Conservation (phyloP, 2,888 invertebrate genomes). For the Ceriagrion tenellum region DNA sequence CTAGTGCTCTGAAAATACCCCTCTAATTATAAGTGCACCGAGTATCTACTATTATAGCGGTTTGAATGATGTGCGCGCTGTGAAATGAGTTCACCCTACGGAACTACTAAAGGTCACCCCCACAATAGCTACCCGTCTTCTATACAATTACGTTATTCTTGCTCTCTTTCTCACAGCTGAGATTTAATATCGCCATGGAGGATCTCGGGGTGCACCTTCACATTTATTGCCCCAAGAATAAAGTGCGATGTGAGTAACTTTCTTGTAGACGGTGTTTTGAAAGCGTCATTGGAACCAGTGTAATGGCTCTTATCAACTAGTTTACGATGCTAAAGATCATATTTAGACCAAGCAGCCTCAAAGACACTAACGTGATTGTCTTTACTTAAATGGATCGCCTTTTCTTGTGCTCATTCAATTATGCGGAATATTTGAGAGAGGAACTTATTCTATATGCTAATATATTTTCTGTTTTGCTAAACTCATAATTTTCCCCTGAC, state of each 20-base stretch:
- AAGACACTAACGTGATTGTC: too few species aligned
- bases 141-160: background rate
- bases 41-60: background rate
- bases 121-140: background rate
- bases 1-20: too few species aligned
- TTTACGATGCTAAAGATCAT: background rate
- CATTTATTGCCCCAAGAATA: background rate
- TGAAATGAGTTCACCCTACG: background rate
- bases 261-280: background rate
- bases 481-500: too few species aligned
- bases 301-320: background rate
- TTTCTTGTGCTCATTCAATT: too few species aligned
- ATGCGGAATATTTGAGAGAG: too few species aligned
- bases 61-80: background rate
- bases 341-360: background rate
- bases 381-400: too few species aligned
- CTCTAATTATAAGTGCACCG: too few species aligned
- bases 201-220: background rate
- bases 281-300: background rate
- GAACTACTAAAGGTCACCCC: background rate
- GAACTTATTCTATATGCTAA: too few species aligned
- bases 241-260: background rate
- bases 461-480: too few species aligned
- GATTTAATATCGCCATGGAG: background rate
- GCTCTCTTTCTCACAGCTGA: background rate